Base-by-base conservation (phyloP, 2,888 invertebrate genomes). In the Callinectes sapidus region DNA sequence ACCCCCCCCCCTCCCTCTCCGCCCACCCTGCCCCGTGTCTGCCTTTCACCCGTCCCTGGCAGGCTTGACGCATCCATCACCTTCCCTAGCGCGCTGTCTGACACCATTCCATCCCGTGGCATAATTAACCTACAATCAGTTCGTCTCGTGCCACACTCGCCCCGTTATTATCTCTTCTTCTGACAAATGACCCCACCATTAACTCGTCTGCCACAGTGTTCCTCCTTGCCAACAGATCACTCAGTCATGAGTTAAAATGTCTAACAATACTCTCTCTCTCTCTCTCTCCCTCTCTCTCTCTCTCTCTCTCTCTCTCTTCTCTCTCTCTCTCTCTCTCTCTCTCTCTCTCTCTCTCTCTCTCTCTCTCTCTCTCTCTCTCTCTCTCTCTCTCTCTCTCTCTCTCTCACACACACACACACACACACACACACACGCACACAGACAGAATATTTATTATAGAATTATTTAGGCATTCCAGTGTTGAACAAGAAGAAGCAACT, bases 241-340 rank as follows among this genome's bases (percentile, higher is more conserved):
- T 81, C 81, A 81, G 81, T 81, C 35, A 81, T 81, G 81, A 81
- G 35, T 81, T 81, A 35, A 71, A 35, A 35, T 18, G 81, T 81
- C 14, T 35, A 35, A 32, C 35, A 32, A 81, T 32, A 10, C 35
- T 10, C 48, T 5, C 48, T 10, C 48, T 55, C 55, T 55, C 55
- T 55, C 55, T 55, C 55, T 81, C 81, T 81, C 85, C 0, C 85
- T 85, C 85, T 85, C 85, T 85, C 85, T 85, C 85, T 85, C 28
- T 28, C 28, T 28, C 28, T 85, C 85, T 85, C 85, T 85, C 85
- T 85, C 85, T 85, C 85, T 85, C 85, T 85, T 85, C 28, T 85
- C 85, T 85, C 85, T 85, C 85, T 85, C 85, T 85, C 85, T 85
- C 85, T 85, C 85, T 85, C 85, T 85, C 85, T 85, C 85, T 85